These are phyloP conservation scores for Platyscapa corneri DNA, from an alignment of 1,140 invertebrate species.

Conservation along the genomic window DNA sequence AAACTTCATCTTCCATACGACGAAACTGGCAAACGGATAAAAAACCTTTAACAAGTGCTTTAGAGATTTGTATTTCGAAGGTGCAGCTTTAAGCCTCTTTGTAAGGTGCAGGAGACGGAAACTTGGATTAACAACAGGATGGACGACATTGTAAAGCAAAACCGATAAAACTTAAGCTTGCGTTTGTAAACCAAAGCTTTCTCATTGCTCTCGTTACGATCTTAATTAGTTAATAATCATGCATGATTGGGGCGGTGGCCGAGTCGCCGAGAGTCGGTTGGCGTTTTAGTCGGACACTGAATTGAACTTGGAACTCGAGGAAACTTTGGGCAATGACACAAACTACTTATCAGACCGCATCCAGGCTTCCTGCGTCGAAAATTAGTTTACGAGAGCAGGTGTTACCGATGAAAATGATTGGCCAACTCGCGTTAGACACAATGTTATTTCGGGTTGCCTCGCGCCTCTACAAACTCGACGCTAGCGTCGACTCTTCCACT, in stretches of 20 bases:
- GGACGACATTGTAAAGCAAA: too few species aligned
- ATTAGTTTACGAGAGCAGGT: constrained; percentile 47
- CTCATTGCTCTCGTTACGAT: constrained; percentile 15
- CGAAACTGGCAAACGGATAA: too few species aligned
- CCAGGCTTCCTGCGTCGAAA: constrained; percentile 35
- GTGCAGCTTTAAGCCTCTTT: too few species aligned
- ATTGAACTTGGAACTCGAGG: constrained; percentile 43
- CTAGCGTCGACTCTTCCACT: too few species aligned
- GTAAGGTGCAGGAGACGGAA: too few species aligned
- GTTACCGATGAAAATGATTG: constrained; percentile 41
- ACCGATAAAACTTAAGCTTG: too few species aligned
- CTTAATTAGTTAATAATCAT: constrained; percentile 43
- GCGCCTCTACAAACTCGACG: too few species aligned
- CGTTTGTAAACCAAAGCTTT: not conserved
- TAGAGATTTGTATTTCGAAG: too few species aligned
- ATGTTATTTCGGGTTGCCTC: not conserved
- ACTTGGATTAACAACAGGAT: too few species aligned
- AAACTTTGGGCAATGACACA: constrained; percentile 35
- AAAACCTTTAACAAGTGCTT: too few species aligned
- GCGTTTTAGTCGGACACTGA: constrained; percentile 27
- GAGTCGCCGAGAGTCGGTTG: constrained; percentile 13
- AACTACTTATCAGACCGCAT: constrained; percentile 45
- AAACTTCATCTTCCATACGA: too few species aligned
- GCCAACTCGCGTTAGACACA: constrained; percentile 25
- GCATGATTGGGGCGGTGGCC: not conserved